Percentiles rank a stretch among this genome's conserved stretches.
These are phyloP conservation scores for Progne subis DNA, from an alignment of 2,113 vertebrate genomes.

Conservation along the genomic window DNA sequence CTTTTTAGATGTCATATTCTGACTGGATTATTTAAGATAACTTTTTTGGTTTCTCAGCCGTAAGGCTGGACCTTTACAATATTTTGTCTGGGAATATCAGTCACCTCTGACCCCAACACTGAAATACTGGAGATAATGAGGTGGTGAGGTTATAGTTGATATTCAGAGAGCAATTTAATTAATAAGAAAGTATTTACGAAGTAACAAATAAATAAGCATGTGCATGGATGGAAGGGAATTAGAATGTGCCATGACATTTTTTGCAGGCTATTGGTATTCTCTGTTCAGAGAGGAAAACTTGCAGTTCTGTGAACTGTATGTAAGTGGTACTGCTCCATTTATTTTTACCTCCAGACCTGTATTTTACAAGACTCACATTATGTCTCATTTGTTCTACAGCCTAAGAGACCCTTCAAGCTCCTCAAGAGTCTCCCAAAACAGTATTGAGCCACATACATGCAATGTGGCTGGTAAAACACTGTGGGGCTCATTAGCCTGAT, in stretches of 20 bases:
- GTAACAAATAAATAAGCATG: background rate
- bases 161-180: background rate
- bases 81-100: background rate
- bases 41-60: background rate
- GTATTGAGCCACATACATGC: background rate
- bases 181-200: background rate
- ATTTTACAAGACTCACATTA: background rate
- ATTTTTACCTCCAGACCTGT: background rate
- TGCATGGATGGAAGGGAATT: background rate
- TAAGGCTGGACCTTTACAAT: background rate
- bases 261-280: background rate
- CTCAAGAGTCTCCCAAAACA: slow-evolving; percentile 3
- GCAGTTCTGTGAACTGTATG: background rate
- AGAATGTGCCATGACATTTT: background rate
- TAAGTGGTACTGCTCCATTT: background rate
- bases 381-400: background rate
- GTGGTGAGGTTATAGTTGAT: background rate
- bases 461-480: background rate
- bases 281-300: background rate
- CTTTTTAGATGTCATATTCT: background rate
- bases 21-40: background rate
- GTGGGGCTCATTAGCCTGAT: background rate
- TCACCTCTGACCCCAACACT: background rate
- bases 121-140: background rate
- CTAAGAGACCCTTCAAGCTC: background rate